A percentile compares a stretch with the other conserved stretches of the same genome.
Conservation (phyloP, 1,140 invertebrate species). For the Armadillidium nasatum region DNA sequence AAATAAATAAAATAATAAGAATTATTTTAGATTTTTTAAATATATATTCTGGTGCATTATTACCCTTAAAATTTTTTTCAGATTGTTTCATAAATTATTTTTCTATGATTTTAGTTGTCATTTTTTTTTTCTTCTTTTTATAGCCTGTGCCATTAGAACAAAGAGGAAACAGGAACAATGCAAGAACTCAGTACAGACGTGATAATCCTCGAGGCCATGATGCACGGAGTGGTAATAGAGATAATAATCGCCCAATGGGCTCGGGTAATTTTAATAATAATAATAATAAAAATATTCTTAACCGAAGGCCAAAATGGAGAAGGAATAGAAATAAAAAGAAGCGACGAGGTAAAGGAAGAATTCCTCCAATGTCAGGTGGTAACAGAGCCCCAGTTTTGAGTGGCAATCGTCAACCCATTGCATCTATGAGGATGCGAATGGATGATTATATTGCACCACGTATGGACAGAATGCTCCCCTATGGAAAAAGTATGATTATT, state of each 20-base stretch:
- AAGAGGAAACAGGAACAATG: too few species aligned
- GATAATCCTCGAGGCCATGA: not conserved
- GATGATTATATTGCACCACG: slow-evolving; percentile 42
- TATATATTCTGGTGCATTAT: too few species aligned
- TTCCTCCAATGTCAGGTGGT: not conserved
- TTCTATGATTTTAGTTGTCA: too few species aligned
- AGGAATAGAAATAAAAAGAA: not conserved
- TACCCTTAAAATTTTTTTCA: too few species aligned
- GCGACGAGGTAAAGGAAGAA: not conserved
- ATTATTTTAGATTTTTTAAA: too few species aligned
- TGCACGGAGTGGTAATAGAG: not conserved
- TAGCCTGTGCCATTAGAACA: too few species aligned
- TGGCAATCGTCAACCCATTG: slow-evolving; percentile 35
- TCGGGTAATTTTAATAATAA: too few species aligned
- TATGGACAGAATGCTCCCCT: slow-evolving; percentile 23
- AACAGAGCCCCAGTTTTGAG: not conserved
- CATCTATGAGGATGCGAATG: slow-evolving; percentile 45
- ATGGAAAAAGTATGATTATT: not conserved
- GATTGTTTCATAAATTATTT: too few species aligned
- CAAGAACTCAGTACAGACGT: too few species aligned
- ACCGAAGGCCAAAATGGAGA: not conserved
- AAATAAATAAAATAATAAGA: too few species aligned
- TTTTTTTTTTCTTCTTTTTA: too few species aligned
- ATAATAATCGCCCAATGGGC: not conserved
- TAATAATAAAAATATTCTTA: not conserved